Conservation (phyloP, 2,113 vertebrate species). For the Nycticebus coucang region DNA sequence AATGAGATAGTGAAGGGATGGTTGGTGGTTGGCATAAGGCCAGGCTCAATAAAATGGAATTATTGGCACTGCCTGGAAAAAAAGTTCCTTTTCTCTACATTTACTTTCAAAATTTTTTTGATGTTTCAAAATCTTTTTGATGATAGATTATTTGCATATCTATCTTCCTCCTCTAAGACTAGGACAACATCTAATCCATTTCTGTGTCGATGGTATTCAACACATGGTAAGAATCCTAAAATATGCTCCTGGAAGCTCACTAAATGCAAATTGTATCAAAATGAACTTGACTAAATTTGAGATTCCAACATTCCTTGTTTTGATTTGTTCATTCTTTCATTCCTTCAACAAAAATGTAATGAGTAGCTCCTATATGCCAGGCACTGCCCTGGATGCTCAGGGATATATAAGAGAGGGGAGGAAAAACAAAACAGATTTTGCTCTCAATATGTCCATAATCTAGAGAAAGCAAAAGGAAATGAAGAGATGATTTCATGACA, state of each 20-base stretch:
- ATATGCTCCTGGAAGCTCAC: neutral
- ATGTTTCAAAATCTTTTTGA: neutral
- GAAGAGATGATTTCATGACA: neutral
- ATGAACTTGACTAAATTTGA: neutral
- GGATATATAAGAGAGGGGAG: neutral
- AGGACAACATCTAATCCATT: neutral
- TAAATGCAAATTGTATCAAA: neutral
- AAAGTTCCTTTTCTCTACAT: neutral
- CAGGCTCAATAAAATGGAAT: neutral
- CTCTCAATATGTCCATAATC: neutral
- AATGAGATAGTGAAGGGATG: fast-evolving
- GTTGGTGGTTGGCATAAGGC: fast-evolving
- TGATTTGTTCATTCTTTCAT: neutral
- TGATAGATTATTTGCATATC: neutral
- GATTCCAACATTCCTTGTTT: neutral
- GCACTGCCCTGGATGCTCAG: neutral
- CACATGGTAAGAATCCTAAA: neutral
- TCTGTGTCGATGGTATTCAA: neutral
- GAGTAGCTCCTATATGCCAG: neutral
- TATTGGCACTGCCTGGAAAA: neutral
- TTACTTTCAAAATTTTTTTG: neutral
- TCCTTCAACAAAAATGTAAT: neutral
- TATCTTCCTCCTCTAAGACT: neutral
- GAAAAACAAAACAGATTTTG: neutral
- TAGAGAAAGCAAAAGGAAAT: neutral